A percentile compares a stretch with the other conserved stretches of the same genome.
These are phyloP conservation scores for Gastrophryne carolinensis DNA, from an alignment of 2,797 vertebrate genomes.

Conservation along the genomic window DNA sequence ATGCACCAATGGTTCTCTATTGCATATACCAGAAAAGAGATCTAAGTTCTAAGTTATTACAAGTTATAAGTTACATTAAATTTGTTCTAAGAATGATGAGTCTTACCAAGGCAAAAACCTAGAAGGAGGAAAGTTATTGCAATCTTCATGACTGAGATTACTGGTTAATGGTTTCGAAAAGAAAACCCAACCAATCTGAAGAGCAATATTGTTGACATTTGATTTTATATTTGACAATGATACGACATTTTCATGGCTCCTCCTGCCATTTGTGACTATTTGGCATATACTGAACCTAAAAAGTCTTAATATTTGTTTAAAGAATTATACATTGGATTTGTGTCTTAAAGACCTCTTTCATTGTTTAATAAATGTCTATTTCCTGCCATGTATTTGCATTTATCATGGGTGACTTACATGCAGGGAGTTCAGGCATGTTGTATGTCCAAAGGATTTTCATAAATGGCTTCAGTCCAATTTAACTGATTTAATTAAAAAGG, in stretches of 20 bases:
- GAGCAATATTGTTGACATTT: not conserved
- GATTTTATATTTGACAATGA: not conserved
- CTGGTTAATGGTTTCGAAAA: not conserved
- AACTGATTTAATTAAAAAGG: too few species aligned
- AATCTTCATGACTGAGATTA: conserved; percentile 31
- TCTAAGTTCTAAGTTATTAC: not conserved
- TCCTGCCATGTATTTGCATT: conserved; percentile 4
- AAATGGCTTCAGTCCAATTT: too few species aligned
- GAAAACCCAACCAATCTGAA: conserved; percentile 34
- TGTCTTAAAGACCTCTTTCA: not conserved
- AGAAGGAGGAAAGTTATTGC: conserved; percentile 13
- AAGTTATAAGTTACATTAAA: not conserved
- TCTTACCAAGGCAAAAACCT: conserved; percentile 30
- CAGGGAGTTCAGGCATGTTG: not conserved
- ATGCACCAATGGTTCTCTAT: not conserved
- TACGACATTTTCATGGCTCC: not conserved
- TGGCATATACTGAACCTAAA: not conserved
- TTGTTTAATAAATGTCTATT: not conserved
- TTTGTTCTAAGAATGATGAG: not conserved
- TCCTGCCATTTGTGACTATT: not conserved
- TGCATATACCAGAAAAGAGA: not conserved
- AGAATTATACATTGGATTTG: not conserved
- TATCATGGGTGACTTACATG: conserved; percentile 13
- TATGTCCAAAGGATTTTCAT: too few species aligned
- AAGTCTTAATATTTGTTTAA: not conserved